A percentile compares a stretch with the other conserved stretches of the same genome.
Evolutionary conservation across 2,113 vertebrate genomes (phyloP).

Genomic region (Aspidoscelis tigris): DNA sequence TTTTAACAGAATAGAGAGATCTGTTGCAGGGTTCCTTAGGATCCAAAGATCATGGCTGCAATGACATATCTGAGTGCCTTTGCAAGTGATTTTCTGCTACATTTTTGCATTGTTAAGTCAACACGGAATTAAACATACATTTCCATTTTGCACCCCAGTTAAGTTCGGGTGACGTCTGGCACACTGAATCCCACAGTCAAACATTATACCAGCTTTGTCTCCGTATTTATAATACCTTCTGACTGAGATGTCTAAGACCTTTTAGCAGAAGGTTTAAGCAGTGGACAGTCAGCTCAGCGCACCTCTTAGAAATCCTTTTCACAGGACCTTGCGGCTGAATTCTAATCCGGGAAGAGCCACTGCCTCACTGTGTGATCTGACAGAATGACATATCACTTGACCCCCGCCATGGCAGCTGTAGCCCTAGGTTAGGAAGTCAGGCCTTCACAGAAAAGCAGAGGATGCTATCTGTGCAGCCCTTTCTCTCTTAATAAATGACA

Average conservation of each 20-base stretch:
- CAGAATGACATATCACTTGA: constrained; percentile 76
- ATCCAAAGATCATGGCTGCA: background rate
- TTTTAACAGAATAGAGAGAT: constrained; percentile 6
- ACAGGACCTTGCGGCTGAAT: constrained; percentile 51
- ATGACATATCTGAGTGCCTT: background rate
- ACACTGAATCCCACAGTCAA: constrained; percentile 35
- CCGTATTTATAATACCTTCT: constrained; percentile 72
- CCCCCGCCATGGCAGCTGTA: constrained; percentile 65
- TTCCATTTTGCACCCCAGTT: constrained; percentile 35
- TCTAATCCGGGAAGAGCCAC: constrained; percentile 73
- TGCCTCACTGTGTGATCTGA: constrained; percentile 71
- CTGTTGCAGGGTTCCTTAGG: background rate
- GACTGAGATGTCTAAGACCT: constrained; percentile 68
- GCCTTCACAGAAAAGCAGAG: background rate
- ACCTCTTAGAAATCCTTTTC: constrained; percentile 73
- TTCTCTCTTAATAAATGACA: background rate
- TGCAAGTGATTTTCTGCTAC: background rate
- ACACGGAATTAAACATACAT: constrained; percentile 19
- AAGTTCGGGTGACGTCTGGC: constrained; percentile 7
- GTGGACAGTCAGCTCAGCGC: constrained; percentile 51
- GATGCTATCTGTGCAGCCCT: constrained; percentile 7
- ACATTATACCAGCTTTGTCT: constrained; percentile 63
- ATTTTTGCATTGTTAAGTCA: constrained; percentile 20
- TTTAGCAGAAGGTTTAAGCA: constrained; percentile 68
- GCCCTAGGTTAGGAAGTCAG: constrained; percentile 39